phyloP scores from a whole-genome alignment of 1,140 invertebrate genomes.

The Gryllus bimaculatus region DNA sequence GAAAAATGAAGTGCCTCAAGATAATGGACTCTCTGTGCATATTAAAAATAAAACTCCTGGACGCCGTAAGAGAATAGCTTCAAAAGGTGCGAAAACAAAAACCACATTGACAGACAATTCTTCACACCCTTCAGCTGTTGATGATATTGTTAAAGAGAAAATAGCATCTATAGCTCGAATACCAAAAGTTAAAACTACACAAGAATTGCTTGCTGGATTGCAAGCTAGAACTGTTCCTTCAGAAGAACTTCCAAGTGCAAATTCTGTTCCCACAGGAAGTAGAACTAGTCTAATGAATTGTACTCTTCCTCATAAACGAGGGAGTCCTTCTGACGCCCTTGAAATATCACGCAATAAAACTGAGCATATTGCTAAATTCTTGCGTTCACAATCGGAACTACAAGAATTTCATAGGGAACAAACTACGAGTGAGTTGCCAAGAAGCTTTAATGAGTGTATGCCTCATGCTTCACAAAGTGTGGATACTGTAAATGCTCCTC shows the following conservation, averaged over 20 bases:
- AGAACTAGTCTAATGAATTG: slow-evolving; percentile 27
- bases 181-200: slow-evolving; percentile 74
- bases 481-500: not conserved
- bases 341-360: slow-evolving; percentile 37
- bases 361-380: slow-evolving; percentile 47
- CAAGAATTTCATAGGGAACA: slow-evolving; percentile 9
- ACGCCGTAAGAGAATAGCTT: not conserved
- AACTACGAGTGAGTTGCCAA: not conserved
- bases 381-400: slow-evolving; percentile 36
- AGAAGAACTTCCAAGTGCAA: slow-evolving; percentile 18
- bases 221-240: slow-evolving; percentile 41
- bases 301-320: slow-evolving; percentile 20
- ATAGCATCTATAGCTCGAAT: slow-evolving; percentile 50
- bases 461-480: not conserved
- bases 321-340: slow-evolving; percentile 13
- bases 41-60: too few species aligned
- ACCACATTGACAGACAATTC: slow-evolving; percentile 19
- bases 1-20: slow-evolving; percentile 18
- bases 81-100: not conserved
- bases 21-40: not conserved
- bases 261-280: slow-evolving; percentile 21
- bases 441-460: not conserved
- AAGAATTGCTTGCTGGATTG: slow-evolving; percentile 67
- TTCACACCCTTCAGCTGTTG: slow-evolving; percentile 35
- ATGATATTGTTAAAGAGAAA: slow-evolving; percentile 53